phyloP scores from a whole-genome alignment of 2,888 invertebrate species.

The Drosophila parthenogenetica region DNA sequence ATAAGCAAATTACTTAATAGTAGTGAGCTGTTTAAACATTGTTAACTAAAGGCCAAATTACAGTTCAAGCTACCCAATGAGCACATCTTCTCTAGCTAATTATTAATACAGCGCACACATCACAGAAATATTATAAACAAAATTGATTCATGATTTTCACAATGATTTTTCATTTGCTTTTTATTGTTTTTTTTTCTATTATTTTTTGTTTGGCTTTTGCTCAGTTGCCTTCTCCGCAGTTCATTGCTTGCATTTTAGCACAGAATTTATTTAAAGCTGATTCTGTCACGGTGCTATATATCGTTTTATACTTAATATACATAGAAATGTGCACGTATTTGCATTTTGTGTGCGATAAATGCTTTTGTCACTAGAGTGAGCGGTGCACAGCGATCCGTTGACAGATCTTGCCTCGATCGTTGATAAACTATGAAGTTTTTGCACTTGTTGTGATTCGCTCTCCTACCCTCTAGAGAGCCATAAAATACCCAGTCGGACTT shows the following conservation, averaged over 20 bases:
- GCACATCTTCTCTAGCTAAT: not conserved
- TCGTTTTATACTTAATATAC: not conserved
- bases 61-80: not conserved
- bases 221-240: conserved; percentile 28
- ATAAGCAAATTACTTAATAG: conserved; percentile 28
- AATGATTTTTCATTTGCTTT: not conserved
- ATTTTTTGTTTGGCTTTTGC: conserved; percentile 6
- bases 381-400: not conserved
- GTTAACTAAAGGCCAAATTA: conserved; percentile 3
- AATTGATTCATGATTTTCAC: not conserved
- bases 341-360: conserved; percentile 29
- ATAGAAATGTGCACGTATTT: conserved; percentile 26
- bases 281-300: conserved; percentile 64
- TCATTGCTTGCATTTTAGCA: conserved; percentile 31
- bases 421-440: conserved; percentile 32
- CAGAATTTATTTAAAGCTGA: conserved; percentile 69
- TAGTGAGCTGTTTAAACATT: conserved; percentile 8
- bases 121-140: not conserved
- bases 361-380: too few species aligned
- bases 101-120: not conserved
- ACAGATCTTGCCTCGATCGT: conserved; percentile 24
- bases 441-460: conserved; percentile 13
- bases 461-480: not conserved
- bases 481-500: not conserved
- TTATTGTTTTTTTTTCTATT: conserved; percentile 5